Base-by-base conservation (phyloP, 2,113 vertebrate species). In the Perccottus glenii region DNA sequence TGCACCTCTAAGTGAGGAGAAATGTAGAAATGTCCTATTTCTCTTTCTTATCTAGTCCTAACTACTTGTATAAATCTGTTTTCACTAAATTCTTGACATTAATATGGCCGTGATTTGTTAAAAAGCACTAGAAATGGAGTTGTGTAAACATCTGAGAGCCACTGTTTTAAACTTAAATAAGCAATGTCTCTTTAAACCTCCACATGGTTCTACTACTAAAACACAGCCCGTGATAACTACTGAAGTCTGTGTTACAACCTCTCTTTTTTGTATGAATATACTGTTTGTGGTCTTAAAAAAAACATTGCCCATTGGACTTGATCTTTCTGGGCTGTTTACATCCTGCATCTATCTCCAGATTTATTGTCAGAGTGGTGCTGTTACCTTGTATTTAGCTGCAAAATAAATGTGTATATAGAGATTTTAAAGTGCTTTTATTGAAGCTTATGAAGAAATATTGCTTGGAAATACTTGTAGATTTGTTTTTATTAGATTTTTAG, bases 331-430 rank as follows among this genome's bases (percentile, higher is more conserved):
- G 85, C 89, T 90, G 89, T 90, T 90, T 90, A 89, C 89, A 90
- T 87, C 81, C 74, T 88, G 86, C 87, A 88, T 88, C 84, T 88
- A 83, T 87, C 88, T 88, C 89, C 78, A 40, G 38, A 40, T 40
- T 8, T 40, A 40, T 89, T 86, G 89, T 81, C 87, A 85, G 89
- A 87, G 82, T 88, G 89, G 87, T 88, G 89, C 89, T 91, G 89
- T 87, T 88, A 77, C 83, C 81, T 87, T 90, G 85, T 90, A 85
- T 89, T 87, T 90, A 90, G 87, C 87, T 89, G 84, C 89, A 90
- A 89, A 90, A 86, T 85, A 87, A 82, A 88, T 89, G 77, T 91
- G 89, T 91, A 91, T 90, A 91, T 90, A 91, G 89, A 85, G 88
- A 90, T 89, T 85, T 86, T 86, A 86, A 85, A 88, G 82, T 86